phyloP scores from a whole-genome alignment of 2,797 vertebrate genomes.

The Sciurus vulgaris region DNA sequence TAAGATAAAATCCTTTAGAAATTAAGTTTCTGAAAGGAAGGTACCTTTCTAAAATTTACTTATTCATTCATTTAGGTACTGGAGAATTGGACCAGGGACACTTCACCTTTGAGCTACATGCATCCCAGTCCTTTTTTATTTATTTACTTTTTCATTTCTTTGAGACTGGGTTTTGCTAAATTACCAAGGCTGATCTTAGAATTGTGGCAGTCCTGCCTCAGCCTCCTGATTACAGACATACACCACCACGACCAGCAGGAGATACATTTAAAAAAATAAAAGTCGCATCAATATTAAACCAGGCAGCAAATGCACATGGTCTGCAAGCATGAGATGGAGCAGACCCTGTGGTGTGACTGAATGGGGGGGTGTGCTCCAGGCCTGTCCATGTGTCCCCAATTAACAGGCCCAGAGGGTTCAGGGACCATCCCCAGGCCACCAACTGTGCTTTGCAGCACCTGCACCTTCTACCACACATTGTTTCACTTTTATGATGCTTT shows the following conservation, averaged over 20 bases:
- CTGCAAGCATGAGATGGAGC: fast-evolving
- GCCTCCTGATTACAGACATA: no score
- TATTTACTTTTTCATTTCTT: no score
- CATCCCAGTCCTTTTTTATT: no score
- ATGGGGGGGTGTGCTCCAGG: no score
- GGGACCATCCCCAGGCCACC: not conserved
- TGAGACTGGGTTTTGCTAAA: no score
- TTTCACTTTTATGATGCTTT: not conserved
- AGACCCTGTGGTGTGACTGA: not conserved
- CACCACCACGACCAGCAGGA: no score
- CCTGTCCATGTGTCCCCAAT: not conserved
- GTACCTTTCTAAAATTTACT: not conserved
- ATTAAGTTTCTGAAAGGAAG: not conserved
- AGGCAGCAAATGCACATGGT: not conserved
- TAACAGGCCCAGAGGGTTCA: not conserved
- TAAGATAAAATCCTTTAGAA: not conserved
- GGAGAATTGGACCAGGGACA: no score
- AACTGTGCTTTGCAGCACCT: not conserved
- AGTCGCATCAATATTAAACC: not conserved
- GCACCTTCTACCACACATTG: not conserved
- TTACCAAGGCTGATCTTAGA: no score
- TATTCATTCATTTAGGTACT: no score
- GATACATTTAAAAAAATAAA: not conserved
- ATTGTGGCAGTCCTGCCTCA: no score
- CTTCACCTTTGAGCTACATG: no score